These are phyloP conservation scores for Leptinotarsa peninsularis DNA, from an alignment of 2,888 invertebrate genomes.

Conservation along the genomic window DNA sequence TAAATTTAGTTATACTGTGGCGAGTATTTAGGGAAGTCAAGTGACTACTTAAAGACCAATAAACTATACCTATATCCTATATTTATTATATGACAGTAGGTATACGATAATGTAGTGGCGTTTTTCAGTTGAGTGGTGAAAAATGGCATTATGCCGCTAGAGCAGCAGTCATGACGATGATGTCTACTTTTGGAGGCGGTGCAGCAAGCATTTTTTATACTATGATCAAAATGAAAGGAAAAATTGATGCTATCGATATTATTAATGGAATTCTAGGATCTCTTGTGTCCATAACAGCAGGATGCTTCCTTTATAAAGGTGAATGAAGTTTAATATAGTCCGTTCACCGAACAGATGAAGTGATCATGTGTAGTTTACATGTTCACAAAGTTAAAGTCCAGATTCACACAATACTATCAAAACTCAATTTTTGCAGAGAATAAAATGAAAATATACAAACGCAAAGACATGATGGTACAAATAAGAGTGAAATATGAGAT, in stretches of 20 bases:
- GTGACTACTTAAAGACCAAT: too few species aligned
- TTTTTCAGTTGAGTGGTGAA: constrained; percentile 75
- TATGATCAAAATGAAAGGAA: constrained; percentile 74
- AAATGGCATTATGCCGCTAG: constrained; percentile 94
- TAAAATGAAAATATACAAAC: too few species aligned
- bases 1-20: too few species aligned
- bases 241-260: constrained; percentile 85
- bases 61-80: too few species aligned
- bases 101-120: background rate
- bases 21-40: too few species aligned
- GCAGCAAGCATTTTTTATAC: constrained; percentile 76
- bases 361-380: too few species aligned
- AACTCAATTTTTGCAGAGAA: too few species aligned
- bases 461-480: too few species aligned
- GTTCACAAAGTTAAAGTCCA: too few species aligned
- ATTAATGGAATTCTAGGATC: constrained; percentile 91
- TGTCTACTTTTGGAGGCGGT: constrained; percentile 92
- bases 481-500: too few species aligned
- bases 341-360: background rate
- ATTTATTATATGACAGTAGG: too few species aligned
- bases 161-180: constrained; percentile 91
- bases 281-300: constrained; percentile 88
- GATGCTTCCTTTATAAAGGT: constrained; percentile 83
- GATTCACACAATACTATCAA: too few species aligned
- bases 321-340: background rate